Conservation (phyloP, 2,797 vertebrate species). For the Falco columbarius region DNA sequence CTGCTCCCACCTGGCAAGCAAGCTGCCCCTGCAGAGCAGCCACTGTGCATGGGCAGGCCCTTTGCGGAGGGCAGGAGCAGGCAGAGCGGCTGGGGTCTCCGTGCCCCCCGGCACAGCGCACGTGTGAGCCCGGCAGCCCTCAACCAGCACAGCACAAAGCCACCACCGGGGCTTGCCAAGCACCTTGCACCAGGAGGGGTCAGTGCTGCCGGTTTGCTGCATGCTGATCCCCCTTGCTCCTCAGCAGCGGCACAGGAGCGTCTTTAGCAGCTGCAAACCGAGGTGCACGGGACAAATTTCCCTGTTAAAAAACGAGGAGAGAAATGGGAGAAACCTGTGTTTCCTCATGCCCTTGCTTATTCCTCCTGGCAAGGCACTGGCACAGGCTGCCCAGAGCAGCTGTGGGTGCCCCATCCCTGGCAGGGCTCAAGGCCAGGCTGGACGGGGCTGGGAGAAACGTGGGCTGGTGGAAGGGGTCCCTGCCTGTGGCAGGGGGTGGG, state of each 20-base stretch:
- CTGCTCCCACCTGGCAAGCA: background rate
- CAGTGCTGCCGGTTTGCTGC: too few relatives aligned
- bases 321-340: background rate
- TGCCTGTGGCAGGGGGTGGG: too few relatives aligned
- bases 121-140: background rate
- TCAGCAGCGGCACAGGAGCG: background rate
- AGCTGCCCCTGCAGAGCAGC: background rate
- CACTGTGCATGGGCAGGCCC: rapidly evolving
- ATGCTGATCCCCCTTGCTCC: background rate
- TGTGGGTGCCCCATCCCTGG: too few relatives aligned
- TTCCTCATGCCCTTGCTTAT: background rate
- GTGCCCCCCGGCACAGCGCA: background rate
- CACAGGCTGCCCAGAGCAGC: too few relatives aligned
- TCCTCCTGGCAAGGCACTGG: too few relatives aligned
- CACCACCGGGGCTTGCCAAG: background rate
- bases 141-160: background rate
- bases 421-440: too few relatives aligned
- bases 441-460: too few relatives aligned
- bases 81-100: background rate
- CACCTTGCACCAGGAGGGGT: background rate
- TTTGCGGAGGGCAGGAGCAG: background rate
- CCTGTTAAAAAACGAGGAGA: background rate
- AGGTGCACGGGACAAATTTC: background rate
- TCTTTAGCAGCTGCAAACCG: background rate
- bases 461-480: too few relatives aligned